Percentiles rank a stretch among this genome's conserved stretches.
These are phyloP conservation scores for Aplysina aerophoba DNA, from an alignment of 37 sponge, comb jelly and placozoan genomes.

Conservation along the genomic window DNA sequence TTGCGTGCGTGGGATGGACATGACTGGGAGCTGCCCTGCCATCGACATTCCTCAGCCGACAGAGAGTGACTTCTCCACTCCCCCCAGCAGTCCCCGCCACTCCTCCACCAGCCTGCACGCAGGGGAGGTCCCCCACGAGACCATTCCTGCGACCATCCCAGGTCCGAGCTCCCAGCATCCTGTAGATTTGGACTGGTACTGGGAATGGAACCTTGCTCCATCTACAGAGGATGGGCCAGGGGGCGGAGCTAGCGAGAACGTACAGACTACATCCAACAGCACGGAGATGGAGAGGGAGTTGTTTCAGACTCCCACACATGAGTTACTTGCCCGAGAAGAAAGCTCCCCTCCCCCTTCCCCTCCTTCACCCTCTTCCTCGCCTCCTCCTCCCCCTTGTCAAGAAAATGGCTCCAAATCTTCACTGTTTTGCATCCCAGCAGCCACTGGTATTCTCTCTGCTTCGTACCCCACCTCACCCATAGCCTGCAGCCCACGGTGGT, in stretches of 20 bases:
- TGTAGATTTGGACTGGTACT: conserved; percentile 26
- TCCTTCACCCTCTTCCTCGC: neutral
- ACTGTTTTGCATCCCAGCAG: conserved; percentile 16
- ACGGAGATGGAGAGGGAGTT: neutral
- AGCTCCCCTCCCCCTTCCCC: neutral
- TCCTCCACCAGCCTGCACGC: neutral
- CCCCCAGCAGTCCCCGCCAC: conserved; percentile 45
- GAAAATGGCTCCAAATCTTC: neutral
- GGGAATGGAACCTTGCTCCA: neutral
- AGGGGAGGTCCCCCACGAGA: too few species aligned
- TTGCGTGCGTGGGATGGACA: neutral
- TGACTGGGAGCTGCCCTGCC: neutral
- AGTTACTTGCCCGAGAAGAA: neutral
- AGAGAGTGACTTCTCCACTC: conserved; percentile 52
- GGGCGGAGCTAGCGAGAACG: neutral
- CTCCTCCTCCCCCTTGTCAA: neutral
- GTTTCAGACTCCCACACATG: neutral
- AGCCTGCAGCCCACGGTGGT: neutral
- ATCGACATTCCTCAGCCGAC: conserved; percentile 9
- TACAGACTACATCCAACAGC: neutral
- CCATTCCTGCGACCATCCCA: neutral
- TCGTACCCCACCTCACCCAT: conserved; percentile 10
- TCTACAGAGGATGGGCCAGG: neutral
- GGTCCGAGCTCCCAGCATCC: neutral
- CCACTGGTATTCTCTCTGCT: neutral